Conservation (phyloP, 2,888 invertebrate species). For the Cosmia trapezina region DNA sequence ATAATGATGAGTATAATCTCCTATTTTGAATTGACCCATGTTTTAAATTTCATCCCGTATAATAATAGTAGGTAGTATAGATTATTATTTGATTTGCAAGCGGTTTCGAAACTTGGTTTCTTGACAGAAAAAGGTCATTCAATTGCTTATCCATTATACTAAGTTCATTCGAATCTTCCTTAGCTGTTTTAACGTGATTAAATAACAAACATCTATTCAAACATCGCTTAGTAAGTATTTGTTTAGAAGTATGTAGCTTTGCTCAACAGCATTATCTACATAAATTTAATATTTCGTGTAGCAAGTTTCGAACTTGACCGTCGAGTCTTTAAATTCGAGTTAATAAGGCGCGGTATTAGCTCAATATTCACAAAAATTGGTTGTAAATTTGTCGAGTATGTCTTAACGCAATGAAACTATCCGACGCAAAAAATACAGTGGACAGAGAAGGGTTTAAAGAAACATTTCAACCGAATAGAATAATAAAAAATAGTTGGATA, state of each 20-base stretch:
- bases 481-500: no score
- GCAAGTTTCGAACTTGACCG: neutral
- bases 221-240: slow-evolving; percentile 7
- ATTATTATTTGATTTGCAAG: neutral
- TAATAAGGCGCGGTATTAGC: no score
- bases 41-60: no score
- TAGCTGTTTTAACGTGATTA: neutral
- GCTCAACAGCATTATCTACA: neutral
- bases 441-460: no score
- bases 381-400: no score
- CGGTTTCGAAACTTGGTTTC: neutral
- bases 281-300: neutral
- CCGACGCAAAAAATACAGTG: no score
- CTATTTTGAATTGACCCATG: no score
- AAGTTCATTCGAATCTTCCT: neutral
- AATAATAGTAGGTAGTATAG: no score
- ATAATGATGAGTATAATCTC: no score
- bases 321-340: neutral
- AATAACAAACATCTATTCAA: slow-evolving; percentile 13
- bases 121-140: neutral
- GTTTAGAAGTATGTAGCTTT: slow-evolving; percentile 25
- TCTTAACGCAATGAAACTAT: no score
- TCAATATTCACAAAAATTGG: no score
- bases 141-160: neutral
- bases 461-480: no score